Evolutionary conservation across 53 echinoderm and acorn worm species (phyloP), one percentile per base, ranked within the genome.

Genomic region (Temnopleurus reevesii): DNA sequence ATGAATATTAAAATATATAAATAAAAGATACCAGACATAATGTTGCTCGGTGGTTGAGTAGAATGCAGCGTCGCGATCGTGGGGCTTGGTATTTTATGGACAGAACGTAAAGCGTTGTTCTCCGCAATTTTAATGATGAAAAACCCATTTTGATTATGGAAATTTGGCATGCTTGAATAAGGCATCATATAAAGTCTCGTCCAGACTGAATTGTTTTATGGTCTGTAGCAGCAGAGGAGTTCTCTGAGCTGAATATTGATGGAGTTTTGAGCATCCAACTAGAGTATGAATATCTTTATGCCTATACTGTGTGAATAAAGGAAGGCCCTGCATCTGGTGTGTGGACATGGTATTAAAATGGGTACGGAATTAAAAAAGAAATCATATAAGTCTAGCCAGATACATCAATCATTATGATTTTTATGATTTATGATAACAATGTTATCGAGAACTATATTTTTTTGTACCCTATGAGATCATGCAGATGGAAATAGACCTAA

Each of bases 91-190:
- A 17, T 63, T 63, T 63, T 63, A 63, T 63, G 31, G 34, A 63
- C 15, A 33, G 63, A 15, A 6, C 17, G 63, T 34, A 21, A 31
- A 31, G 63, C 63, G 30, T 33, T 63, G 17, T 30, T 34, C 33
- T 63, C 4, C 30, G 34, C 63, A 63, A 63, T 63, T 63, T 63
- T 63, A 63, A 63, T 63, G 63, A 63, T 63, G 63, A 31, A 63
- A 63, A 63, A 63, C 33, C 63, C 63, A 63, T 63, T 63, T 63
- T 63, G 63, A 63, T 63, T 63, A 63, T 63, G 63, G 63, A 31
- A 34, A 63, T 63, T 63, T 63, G 30, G 63, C 63, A 63, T 63
- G 63, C 30, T 15, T 63, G 63, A 63, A 63, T 12, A 34, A n/a
- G n/a, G 63, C 13, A 33, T 15, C 33, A 63, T 63, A 63, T 63